These are phyloP conservation scores for Tetraneura akinire DNA, from an alignment of 1,140 invertebrate genomes.

Conservation along the genomic window DNA sequence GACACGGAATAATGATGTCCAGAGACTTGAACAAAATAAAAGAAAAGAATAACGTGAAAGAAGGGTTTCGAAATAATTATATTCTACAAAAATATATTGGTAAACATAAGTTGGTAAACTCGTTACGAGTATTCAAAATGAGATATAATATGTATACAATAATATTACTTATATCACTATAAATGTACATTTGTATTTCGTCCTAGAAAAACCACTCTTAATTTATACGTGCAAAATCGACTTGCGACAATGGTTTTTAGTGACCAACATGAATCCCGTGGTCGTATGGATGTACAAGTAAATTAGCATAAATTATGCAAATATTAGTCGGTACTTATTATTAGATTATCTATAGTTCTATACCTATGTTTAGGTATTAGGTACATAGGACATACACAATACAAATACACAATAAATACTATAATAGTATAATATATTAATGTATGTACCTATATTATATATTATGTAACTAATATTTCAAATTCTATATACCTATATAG, in stretches of 20 bases:
- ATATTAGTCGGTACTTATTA: too few species aligned
- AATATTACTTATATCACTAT: conserved; percentile 43
- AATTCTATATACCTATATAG: too few species aligned
- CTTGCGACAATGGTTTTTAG: conserved; percentile 90
- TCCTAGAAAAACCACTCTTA: conserved; percentile 75
- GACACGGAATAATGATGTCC: conserved; percentile 84
- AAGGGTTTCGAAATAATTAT: conserved; percentile 74
- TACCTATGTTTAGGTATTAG: too few species aligned
- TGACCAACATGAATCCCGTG: conserved; percentile 85
- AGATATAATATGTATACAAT: background rate
- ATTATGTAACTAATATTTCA: too few species aligned
- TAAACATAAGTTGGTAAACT: conserved; percentile 60
- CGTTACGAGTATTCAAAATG: background rate
- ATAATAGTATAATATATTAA: too few species aligned
- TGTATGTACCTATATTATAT: too few species aligned
- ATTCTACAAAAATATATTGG: conserved; percentile 96
- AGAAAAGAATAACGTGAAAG: conserved; percentile 67
- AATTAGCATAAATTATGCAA: too few species aligned
- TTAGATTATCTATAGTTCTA: too few species aligned
- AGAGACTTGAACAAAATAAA: conserved; percentile 85
- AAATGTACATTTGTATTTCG: too few species aligned
- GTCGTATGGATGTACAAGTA: conserved; percentile 93
- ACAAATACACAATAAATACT: too few species aligned
- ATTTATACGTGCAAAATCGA: conserved; percentile 92
- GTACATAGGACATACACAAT: too few species aligned